phyloP scores from a whole-genome alignment of 1,140 invertebrate species.

The Neelides sp. region DNA sequence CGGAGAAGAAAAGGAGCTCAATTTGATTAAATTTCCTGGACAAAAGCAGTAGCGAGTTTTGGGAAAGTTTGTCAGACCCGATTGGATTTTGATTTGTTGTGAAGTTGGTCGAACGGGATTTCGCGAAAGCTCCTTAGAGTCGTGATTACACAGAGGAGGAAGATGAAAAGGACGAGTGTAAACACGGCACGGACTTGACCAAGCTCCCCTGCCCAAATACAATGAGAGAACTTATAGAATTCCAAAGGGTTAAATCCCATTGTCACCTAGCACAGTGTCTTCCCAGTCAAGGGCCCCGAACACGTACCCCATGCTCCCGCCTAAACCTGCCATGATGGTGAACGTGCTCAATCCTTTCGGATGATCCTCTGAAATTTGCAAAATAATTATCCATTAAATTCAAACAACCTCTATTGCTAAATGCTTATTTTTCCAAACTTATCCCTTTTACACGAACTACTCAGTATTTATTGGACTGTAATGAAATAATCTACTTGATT shows the following conservation, averaged over 20 bases:
- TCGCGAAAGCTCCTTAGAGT: constrained; percentile 79
- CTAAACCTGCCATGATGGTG: constrained; percentile 89
- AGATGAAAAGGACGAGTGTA: constrained; percentile 72
- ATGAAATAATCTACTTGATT: too few species aligned
- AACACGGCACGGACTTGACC: constrained; percentile 84
- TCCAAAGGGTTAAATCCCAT: constrained; percentile 1
- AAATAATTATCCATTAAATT: too few species aligned
- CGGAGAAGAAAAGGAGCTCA: too few species aligned
- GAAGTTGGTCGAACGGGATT: constrained; percentile 55
- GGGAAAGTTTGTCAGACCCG: too few species aligned
- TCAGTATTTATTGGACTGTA: too few species aligned
- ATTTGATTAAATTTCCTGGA: too few species aligned
- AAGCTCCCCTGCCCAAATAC: constrained; percentile 42
- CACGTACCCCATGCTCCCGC: constrained; percentile 83
- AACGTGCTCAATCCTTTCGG: constrained; percentile 84
- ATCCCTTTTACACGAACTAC: too few species aligned
- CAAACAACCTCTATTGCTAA: too few species aligned
- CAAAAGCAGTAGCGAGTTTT: too few species aligned
- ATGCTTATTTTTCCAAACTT: too few species aligned
- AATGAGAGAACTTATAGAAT: background rate
- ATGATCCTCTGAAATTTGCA: constrained; percentile 74
- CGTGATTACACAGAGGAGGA: constrained; percentile 60
- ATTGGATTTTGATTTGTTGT: constrained; percentile 32
- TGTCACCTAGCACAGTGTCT: constrained; percentile 57
- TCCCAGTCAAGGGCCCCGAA: constrained; percentile 91